phyloP scores from a whole-genome alignment of 2,888 invertebrate species.

The Amphipyra tragopoginis region DNA sequence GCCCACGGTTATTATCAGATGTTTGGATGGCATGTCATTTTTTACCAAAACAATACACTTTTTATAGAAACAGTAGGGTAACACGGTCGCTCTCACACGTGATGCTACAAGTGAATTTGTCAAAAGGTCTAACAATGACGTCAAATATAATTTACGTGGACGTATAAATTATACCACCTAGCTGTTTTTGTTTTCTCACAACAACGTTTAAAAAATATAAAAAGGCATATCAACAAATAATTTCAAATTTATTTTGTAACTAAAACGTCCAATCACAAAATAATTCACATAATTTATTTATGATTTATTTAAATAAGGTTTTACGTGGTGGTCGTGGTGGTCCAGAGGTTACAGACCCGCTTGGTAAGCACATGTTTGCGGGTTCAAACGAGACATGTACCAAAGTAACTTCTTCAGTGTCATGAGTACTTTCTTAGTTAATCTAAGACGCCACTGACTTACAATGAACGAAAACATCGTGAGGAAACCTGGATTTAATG shows the following conservation, averaged over 20 bases:
- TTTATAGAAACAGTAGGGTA: slow-evolving; percentile 72
- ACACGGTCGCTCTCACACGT: slow-evolving; percentile 74
- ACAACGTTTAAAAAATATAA: slow-evolving; percentile 11
- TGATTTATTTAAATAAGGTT: too few species aligned
- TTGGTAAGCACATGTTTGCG: too few species aligned
- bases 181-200: slow-evolving; percentile 33
- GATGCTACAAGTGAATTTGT: slow-evolving; percentile 76
- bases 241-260: not conserved
- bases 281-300: too few species aligned
- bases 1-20: slow-evolving; percentile 89
- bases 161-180: slow-evolving; percentile 69
- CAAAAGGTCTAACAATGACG: slow-evolving; percentile 74
- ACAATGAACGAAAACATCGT: too few species aligned
- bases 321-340: too few species aligned
- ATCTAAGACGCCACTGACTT: too few species aligned
- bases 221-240: not conserved
- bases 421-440: too few species aligned
- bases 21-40: slow-evolving; percentile 86
- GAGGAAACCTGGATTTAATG: too few species aligned
- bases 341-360: too few species aligned
- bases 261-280: too few species aligned
- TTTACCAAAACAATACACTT: slow-evolving; percentile 89
- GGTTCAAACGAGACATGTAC: too few species aligned
- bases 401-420: too few species aligned
- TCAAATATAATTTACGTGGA: slow-evolving; percentile 77